Conservation (phyloP, 2,888 invertebrate genomes). For the Blomia tropicalis region DNA sequence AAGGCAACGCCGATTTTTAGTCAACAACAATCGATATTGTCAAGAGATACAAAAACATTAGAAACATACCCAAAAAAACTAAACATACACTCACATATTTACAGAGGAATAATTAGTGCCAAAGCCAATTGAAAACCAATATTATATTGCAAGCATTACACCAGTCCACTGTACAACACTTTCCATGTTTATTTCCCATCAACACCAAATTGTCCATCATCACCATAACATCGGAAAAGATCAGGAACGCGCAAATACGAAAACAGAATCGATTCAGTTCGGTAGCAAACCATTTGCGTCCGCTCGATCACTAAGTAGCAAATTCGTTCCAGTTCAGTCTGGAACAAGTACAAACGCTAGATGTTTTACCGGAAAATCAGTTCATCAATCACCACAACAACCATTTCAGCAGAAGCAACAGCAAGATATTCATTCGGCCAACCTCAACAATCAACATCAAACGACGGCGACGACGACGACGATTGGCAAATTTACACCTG, state of each 20-base stretch:
- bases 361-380: background rate
- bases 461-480: slow-evolving; percentile 5
- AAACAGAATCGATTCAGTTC: background rate
- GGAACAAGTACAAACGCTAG: background rate
- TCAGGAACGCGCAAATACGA: too few relatives aligned
- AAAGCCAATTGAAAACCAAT: too few relatives aligned
- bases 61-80: too few relatives aligned
- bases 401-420: background rate
- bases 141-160: too few relatives aligned
- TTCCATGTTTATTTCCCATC: slow-evolving; percentile 11
- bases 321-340: background rate
- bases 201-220: background rate
- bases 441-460: background rate
- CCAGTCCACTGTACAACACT: background rate
- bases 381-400: background rate
- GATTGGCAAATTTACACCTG: background rate
- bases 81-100: too few relatives aligned
- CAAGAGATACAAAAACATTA: too few relatives aligned
- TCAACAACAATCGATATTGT: too few relatives aligned
- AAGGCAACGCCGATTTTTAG: too few relatives aligned
- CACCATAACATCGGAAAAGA: background rate
- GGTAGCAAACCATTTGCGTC: background rate
- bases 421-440: background rate
- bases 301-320: background rate
- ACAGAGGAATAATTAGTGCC: too few relatives aligned